These are phyloP conservation scores for Tetramorium alpestre DNA, from an alignment of 1,140 invertebrate genomes.

Conservation along the genomic window DNA sequence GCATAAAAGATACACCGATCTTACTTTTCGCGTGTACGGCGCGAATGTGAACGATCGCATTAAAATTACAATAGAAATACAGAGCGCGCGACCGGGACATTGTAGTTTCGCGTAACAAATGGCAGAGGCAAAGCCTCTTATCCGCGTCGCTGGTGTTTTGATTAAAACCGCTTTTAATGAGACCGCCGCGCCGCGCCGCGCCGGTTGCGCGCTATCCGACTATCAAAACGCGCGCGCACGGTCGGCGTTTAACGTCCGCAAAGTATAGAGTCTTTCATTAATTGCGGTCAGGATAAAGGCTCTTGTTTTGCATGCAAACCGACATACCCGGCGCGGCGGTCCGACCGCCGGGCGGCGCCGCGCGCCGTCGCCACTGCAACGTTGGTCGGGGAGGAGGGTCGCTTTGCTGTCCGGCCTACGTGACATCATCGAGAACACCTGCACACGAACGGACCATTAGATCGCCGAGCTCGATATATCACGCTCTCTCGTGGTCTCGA, in stretches of 20 bases:
- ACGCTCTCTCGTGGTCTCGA: slow-evolving; percentile 28
- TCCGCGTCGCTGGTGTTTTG: slow-evolving; percentile 33
- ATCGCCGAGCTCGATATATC: slow-evolving; percentile 52
- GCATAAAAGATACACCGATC: neutral
- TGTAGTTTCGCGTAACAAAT: slow-evolving; percentile 50
- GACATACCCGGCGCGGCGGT: slow-evolving; percentile 26
- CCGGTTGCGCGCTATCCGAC: neutral
- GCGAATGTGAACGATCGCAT: slow-evolving; percentile 15
- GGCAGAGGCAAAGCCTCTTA: slow-evolving; percentile 43
- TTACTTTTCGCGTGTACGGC: neutral
- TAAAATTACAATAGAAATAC: slow-evolving; percentile 37
- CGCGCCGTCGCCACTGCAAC: neutral
- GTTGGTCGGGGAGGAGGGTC: neutral
- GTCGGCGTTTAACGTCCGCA: neutral
- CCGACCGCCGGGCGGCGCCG: neutral
- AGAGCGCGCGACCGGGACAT: neutral
- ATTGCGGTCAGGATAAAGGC: slow-evolving; percentile 42
- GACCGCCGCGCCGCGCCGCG: slow-evolving; percentile 2
- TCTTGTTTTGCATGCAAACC: slow-evolving; percentile 30
- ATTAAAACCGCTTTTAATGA: slow-evolving; percentile 53
- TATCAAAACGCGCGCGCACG: neutral
- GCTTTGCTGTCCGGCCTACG: slow-evolving; percentile 65
- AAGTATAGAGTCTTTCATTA: slow-evolving; percentile 36
- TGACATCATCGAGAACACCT: slow-evolving; percentile 74
- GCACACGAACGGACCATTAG: slow-evolving; percentile 59